phyloP scores from a whole-genome alignment of 2,113 vertebrate species.

The Girardinichthys multiradiatus region DNA sequence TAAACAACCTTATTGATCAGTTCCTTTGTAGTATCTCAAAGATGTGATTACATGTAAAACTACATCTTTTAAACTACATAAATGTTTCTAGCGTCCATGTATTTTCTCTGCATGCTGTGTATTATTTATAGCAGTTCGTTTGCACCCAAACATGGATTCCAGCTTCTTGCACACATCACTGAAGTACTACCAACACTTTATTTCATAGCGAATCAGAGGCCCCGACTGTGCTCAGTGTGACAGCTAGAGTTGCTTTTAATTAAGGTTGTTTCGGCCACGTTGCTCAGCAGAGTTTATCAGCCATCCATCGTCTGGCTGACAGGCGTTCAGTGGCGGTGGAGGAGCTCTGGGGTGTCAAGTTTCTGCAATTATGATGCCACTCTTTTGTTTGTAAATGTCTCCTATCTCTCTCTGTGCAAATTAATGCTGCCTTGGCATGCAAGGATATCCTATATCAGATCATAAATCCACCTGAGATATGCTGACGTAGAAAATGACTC shows the following conservation, averaged over 20 bases:
- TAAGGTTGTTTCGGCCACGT: slow-evolving; percentile 56
- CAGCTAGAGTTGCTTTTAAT: slow-evolving; percentile 67
- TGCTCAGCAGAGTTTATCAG: slow-evolving; percentile 43
- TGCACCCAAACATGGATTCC: slow-evolving; percentile 38
- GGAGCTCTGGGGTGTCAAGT: slow-evolving; percentile 50
- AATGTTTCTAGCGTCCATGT: too few species aligned
- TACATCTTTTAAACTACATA: not conserved
- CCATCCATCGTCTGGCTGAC: slow-evolving; percentile 49
- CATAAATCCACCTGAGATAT: slow-evolving; percentile 57
- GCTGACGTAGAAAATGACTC: slow-evolving; percentile 36
- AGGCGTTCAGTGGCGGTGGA: slow-evolving; percentile 37
- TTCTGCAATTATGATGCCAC: slow-evolving; percentile 59
- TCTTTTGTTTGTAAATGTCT: slow-evolving; percentile 50
- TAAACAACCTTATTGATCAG: not conserved
- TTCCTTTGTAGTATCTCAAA: not conserved
- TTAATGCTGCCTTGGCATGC: slow-evolving; percentile 46
- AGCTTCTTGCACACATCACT: slow-evolving; percentile 18
- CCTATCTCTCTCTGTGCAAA: slow-evolving; percentile 34
- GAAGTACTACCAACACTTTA: slow-evolving; percentile 29
- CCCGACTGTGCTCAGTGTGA: slow-evolving; percentile 31
- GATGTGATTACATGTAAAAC: not conserved
- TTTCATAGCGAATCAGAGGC: slow-evolving; percentile 45
- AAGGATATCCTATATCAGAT: slow-evolving; percentile 24
- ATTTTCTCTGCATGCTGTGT: not conserved
- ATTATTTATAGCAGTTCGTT: slow-evolving; percentile 5